phyloP scores from a whole-genome alignment of 2,113 vertebrate genomes.

The Microcebus tavaratra region DNA sequence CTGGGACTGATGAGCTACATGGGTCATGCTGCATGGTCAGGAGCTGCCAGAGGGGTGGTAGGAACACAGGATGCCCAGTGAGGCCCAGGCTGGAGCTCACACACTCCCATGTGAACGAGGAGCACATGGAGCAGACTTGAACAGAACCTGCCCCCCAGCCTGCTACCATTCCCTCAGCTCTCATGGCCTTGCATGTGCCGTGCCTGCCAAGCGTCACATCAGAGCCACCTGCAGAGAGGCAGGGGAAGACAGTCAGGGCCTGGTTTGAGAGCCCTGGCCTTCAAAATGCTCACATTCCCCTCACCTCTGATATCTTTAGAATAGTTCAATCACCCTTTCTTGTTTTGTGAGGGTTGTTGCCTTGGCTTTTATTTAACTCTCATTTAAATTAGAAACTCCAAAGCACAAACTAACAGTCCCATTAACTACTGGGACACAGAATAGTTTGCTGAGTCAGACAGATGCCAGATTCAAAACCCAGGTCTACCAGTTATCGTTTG shows the following conservation, averaged over 20 bases:
- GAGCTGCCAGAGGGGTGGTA: background rate
- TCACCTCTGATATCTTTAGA: background rate
- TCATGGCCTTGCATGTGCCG: background rate
- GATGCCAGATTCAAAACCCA: background rate
- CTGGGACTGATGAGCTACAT: background rate
- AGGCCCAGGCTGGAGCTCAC: background rate
- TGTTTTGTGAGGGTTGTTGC: background rate
- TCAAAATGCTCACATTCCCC: background rate
- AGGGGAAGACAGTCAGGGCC: slow-evolving; percentile 41
- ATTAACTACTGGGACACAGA: background rate
- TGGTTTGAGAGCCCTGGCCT: background rate
- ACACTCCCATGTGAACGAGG: background rate
- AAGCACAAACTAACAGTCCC: background rate
- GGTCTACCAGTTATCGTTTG: background rate
- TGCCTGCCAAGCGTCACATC: slow-evolving; percentile 15
- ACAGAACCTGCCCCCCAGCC: background rate
- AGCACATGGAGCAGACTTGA: background rate
- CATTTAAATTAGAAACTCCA: background rate
- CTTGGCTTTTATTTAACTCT: background rate
- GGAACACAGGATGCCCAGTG: rapidly evolving
- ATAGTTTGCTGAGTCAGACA: background rate
- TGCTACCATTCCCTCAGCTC: slow-evolving; percentile 45
- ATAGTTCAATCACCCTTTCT: background rate
- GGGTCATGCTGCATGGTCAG: rapidly evolving
- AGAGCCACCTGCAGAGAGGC: background rate